These are phyloP conservation scores for Dryobotodes eremita DNA, from an alignment of 2,888 invertebrate species.

Conservation along the genomic window DNA sequence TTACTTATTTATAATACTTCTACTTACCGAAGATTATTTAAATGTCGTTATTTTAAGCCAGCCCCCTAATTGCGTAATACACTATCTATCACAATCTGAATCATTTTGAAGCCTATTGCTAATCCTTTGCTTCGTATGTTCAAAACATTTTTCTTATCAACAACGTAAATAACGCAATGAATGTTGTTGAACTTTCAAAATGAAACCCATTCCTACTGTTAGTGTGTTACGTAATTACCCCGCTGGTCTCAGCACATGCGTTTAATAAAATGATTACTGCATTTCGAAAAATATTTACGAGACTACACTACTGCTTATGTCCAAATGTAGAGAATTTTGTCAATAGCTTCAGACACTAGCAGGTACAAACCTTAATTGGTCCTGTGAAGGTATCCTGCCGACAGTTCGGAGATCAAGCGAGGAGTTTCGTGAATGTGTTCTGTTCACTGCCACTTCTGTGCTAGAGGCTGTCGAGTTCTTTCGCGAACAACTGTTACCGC, in stretches of 20 bases:
- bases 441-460: slow-evolving; percentile 81
- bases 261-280: neutral
- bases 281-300: neutral
- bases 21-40: neutral
- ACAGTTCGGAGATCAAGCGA: slow-evolving; percentile 94
- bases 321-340: neutral
- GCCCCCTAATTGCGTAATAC: too few species aligned
- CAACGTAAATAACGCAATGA: too few species aligned
- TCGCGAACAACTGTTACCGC: slow-evolving; percentile 81
- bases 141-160: too few species aligned
- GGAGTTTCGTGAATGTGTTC: slow-evolving; percentile 94
- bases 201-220: too few species aligned
- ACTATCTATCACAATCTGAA: too few species aligned
- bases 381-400: slow-evolving; percentile 88
- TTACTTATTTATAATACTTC: neutral
- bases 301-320: neutral
- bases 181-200: too few species aligned
- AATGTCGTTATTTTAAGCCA: neutral
- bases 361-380: slow-evolving; percentile 83
- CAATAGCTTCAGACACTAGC: neutral
- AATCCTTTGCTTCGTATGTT: too few species aligned
- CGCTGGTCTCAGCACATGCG: neutral
- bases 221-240: too few species aligned
- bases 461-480: slow-evolving; percentile 87
- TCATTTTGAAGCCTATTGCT: too few species aligned